Evolutionary conservation across 2,113 vertebrate species (phyloP).

Genomic region (Engraulis encrasicolus): DNA sequence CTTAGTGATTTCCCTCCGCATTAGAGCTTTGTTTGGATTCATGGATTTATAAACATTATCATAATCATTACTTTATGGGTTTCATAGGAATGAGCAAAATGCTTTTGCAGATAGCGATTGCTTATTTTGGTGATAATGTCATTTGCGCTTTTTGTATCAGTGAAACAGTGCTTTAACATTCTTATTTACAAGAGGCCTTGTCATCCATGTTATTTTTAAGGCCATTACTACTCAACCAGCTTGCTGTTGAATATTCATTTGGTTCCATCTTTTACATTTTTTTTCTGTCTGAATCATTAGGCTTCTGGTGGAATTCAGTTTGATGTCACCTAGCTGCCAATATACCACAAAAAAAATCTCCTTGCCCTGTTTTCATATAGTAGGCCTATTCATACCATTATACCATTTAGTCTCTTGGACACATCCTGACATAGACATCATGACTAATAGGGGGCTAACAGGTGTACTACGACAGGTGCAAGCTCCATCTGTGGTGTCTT

Average conservation of each 20-base stretch:
- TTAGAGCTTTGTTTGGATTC: too few relatives aligned
- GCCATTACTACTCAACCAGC: not conserved
- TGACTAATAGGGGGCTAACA: not conserved
- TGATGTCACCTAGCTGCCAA: too few relatives aligned
- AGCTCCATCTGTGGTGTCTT: not conserved
- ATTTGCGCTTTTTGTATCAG: not conserved
- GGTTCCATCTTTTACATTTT: not conserved
- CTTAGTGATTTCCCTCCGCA: not conserved
- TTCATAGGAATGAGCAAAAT: too few relatives aligned
- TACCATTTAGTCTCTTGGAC: not conserved
- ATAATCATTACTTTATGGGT: not conserved
- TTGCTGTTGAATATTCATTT: not conserved
- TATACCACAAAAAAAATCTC: too few relatives aligned
- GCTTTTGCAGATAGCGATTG: not conserved
- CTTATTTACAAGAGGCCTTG: not conserved
- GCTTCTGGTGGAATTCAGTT: not conserved
- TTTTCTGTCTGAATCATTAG: not conserved
- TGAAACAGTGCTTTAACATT: not conserved
- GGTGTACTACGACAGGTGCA: not conserved
- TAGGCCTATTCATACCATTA: too few relatives aligned
- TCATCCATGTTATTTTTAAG: not conserved
- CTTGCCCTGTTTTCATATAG: not conserved
- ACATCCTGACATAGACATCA: not conserved
- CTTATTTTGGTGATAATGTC: not conserved
- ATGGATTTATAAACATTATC: too few relatives aligned